Conservation (phyloP, 2,888 invertebrate species). For the Trichacis sp. region DNA sequence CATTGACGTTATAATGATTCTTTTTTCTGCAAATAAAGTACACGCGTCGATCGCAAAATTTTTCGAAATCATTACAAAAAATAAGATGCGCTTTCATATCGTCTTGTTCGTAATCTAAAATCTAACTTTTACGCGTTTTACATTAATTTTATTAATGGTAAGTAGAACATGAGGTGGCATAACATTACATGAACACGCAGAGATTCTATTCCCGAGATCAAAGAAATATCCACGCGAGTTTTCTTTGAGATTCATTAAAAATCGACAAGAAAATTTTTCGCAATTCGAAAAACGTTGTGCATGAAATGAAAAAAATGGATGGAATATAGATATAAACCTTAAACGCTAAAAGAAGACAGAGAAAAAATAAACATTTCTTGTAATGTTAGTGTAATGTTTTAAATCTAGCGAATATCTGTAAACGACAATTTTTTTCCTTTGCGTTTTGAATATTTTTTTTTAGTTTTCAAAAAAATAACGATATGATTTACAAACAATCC, state of each 20-base stretch:
- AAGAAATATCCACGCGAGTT: constrained; percentile 32
- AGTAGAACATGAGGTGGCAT: too few species aligned
- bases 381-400: too few species aligned
- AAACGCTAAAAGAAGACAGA: too few species aligned
- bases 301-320: not conserved
- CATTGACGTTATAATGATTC: too few species aligned
- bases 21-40: constrained; percentile 15
- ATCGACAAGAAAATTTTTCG: constrained; percentile 23
- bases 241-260: constrained; percentile 9
- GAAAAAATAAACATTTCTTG: too few species aligned
- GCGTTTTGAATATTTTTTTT: too few species aligned
- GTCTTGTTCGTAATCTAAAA: constrained; percentile 30
- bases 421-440: too few species aligned
- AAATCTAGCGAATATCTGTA: too few species aligned
- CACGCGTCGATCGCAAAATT: constrained; percentile 4
- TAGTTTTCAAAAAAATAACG: too few species aligned
- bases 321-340: not conserved
- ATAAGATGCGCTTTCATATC: constrained; percentile 24
- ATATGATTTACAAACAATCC: too few species aligned
- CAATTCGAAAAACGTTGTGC: constrained; percentile 15
- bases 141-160: constrained; percentile 7
- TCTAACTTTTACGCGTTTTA: constrained; percentile 37
- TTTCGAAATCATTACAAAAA: constrained; percentile 20
- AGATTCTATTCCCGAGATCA: constrained; percentile 43
- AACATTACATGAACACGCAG: constrained; percentile 33